Conservation (phyloP, 1,140 invertebrate species). For the Alviniconcha marisindica region DNA sequence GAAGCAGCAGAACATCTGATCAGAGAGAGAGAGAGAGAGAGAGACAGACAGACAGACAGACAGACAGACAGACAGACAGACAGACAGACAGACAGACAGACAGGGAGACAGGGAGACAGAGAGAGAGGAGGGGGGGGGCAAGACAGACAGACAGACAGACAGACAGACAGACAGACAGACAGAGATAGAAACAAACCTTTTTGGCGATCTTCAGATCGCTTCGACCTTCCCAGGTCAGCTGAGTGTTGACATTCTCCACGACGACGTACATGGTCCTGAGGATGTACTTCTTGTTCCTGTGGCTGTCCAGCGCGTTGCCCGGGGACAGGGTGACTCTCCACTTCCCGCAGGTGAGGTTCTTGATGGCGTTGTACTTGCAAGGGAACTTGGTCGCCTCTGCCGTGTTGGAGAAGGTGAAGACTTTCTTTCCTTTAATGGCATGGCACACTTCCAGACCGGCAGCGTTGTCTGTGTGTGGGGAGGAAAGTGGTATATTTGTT, state of each 20-base stretch:
- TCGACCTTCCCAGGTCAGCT: constrained; percentile 36
- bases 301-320: constrained; percentile 32
- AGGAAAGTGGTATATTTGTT: too few species aligned
- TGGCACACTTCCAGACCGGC: neutral
- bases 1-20: too few species aligned
- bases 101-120: too few species aligned
- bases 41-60: too few species aligned
- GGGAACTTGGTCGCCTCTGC: neutral
- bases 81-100: too few species aligned
- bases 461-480: too few species aligned
- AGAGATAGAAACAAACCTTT: constrained; percentile 18
- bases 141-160: too few species aligned
- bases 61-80: too few species aligned
- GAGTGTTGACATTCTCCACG: constrained; percentile 31
- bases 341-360: neutral
- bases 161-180: too few species aligned
- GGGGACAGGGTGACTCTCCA: constrained; percentile 5
- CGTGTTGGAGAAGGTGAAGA: neutral
- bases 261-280: constrained; percentile 26
- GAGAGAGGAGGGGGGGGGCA: too few species aligned
- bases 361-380: constrained; percentile 34
- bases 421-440: neutral
- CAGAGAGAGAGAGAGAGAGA: too few species aligned
- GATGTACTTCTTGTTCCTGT: constrained; percentile 26
- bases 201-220: constrained; percentile 32